Percentiles rank a stretch among this genome's conserved stretches.
These are phyloP conservation scores for Alexandromys fortis DNA, from an alignment of 2,113 vertebrate species.

Conservation along the genomic window DNA sequence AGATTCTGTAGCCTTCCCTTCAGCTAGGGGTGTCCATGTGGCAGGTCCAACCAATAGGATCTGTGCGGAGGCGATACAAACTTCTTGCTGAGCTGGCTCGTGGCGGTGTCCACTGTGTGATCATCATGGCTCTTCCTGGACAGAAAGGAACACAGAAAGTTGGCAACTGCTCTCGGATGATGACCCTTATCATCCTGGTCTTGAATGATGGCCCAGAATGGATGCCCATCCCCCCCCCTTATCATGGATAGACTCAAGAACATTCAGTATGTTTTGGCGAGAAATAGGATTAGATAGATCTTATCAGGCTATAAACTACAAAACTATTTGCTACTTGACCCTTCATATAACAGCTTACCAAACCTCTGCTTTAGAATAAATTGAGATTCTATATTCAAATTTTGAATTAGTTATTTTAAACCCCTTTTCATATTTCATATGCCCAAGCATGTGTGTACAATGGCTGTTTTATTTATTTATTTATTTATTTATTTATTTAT, in stretches of 20 bases:
- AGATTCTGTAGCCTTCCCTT: not conserved
- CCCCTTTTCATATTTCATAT: not conserved
- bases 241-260: not conserved
- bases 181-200: not conserved
- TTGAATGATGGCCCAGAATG: rapidly evolving
- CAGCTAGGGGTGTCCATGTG: not conserved
- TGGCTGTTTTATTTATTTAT: not conserved
- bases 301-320: not conserved
- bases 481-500: no score
- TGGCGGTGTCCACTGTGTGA: not conserved
- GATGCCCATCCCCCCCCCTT: not conserved
- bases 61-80: not conserved
- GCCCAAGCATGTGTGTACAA: not conserved
- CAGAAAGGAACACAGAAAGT: not conserved
- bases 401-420: not conserved
- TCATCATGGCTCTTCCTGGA: not conserved
- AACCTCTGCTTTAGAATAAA: not conserved
- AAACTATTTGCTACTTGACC: not conserved
- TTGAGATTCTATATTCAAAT: not conserved
- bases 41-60: not conserved
- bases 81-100: not conserved
- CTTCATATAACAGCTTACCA: not conserved
- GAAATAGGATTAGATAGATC: not conserved
- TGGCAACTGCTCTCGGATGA: not conserved
- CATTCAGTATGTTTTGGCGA: no score